These are phyloP conservation scores for Spisula subtruncata DNA, from an alignment of 2,888 invertebrate genomes.

Conservation along the genomic window DNA sequence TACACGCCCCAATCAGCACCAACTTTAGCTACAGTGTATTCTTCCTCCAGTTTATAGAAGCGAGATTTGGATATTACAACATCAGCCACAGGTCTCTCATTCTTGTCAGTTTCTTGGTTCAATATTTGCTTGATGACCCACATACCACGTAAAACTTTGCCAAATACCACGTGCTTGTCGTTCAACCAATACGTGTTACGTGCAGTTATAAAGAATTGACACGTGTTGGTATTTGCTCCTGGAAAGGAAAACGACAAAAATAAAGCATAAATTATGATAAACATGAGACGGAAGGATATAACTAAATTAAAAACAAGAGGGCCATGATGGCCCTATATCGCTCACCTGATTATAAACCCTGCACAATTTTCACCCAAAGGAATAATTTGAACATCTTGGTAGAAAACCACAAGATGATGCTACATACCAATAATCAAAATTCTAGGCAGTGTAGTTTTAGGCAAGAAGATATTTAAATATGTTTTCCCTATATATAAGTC, in stretches of 20 bases:
- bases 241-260: constrained; percentile 62
- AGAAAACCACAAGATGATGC: no score
- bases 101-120: constrained; percentile 91
- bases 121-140: constrained; percentile 94
- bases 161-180: constrained; percentile 95
- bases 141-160: constrained; percentile 94
- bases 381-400: no score
- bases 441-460: no score
- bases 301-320: no score
- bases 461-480: no score
- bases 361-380: no score
- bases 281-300: no score
- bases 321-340: no score
- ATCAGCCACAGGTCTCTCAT: constrained; percentile 91
- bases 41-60: constrained; percentile 82
- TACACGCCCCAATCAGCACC: constrained; percentile 62
- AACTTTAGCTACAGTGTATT: constrained; percentile 73
- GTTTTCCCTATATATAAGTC: no score
- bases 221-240: constrained; percentile 96
- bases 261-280: no score
- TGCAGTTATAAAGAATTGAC: constrained; percentile 97
- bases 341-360: no score
- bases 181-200: constrained; percentile 96
- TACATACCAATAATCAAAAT: no score
- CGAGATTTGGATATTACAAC: constrained; percentile 92